Conservation (phyloP, 2,888 invertebrate genomes). For the Chirona hameri region DNA sequence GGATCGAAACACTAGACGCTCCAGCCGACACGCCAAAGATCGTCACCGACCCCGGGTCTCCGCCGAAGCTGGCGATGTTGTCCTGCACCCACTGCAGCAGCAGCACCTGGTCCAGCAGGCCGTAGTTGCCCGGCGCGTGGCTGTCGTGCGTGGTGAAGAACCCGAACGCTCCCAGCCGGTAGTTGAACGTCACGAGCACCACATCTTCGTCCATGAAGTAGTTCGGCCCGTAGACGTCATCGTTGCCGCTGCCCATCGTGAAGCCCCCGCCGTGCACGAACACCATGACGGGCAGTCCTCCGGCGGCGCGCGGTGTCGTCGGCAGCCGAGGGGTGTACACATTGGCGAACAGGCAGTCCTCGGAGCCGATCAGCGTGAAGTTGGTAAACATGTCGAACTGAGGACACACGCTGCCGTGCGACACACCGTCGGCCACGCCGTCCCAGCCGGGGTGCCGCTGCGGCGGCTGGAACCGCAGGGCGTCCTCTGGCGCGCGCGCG, state of each 20-base stretch:
- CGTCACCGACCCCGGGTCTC: slow-evolving; percentile 30
- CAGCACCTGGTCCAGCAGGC: slow-evolving; percentile 31
- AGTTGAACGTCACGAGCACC: slow-evolving; percentile 39
- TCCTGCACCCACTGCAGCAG: slow-evolving; percentile 31
- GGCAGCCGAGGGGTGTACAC: slow-evolving; percentile 74
- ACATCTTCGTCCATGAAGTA: slow-evolving; percentile 36
- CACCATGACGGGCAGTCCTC: slow-evolving; percentile 37
- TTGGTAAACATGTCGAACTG: no score
- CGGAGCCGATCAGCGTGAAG: slow-evolving; percentile 58
- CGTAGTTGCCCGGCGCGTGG: slow-evolving; percentile 34
- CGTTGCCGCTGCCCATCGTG: slow-evolving; percentile 37
- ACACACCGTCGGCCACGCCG: no score
- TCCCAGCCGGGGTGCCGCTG: no score
- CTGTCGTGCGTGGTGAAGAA: slow-evolving; percentile 30
- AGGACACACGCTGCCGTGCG: no score
- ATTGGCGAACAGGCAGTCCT: slow-evolving; percentile 93
- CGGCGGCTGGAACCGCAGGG: no score
- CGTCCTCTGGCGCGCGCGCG: no score
- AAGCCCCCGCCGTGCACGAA: slow-evolving; percentile 42
- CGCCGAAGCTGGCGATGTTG: slow-evolving; percentile 32
- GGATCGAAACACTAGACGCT: slow-evolving; percentile 13
- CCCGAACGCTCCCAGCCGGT: slow-evolving; percentile 38
- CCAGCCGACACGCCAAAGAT: slow-evolving; percentile 33
- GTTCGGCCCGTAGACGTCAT: slow-evolving; percentile 34
- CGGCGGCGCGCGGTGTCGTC: background rate